A percentile compares a stretch with the other conserved stretches of the same genome.
These are phyloP conservation scores for Rynchops niger DNA, from an alignment of 2,113 vertebrate species.

Conservation along the genomic window DNA sequence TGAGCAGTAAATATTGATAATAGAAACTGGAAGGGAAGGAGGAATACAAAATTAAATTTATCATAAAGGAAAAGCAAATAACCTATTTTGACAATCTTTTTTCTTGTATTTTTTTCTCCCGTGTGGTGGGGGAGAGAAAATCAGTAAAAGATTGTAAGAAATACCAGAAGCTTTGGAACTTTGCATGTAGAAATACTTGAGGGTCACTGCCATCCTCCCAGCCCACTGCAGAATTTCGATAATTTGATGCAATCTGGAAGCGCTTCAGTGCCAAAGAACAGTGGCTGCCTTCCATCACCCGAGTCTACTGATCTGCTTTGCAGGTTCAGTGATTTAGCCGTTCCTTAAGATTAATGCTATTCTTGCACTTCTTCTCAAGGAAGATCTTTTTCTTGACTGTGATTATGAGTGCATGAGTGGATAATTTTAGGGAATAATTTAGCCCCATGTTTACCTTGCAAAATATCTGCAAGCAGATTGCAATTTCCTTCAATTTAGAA, in stretches of 20 bases:
- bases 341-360: neutral
- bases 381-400: neutral
- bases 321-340: neutral
- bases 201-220: neutral
- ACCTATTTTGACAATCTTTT: neutral
- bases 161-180: neutral
- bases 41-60: neutral
- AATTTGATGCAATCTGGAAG: conserved; percentile 52
- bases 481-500: neutral
- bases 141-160: neutral
- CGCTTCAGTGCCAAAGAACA: conserved; percentile 24
- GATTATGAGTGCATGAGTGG: neutral
- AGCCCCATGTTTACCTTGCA: neutral
- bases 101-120: neutral
- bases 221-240: neutral
- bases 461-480: neutral
- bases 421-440: neutral
- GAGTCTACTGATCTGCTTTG: neutral
- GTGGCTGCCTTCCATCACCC: neutral
- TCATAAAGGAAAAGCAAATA: neutral
- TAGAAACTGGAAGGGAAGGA: neutral
- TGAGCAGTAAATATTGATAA: conserved; percentile 33
- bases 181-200: neutral
- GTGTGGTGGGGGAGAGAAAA: neutral
- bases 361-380: neutral